Conservation (phyloP, 2,113 vertebrate genomes). For the Bagarius yarrelli region DNA sequence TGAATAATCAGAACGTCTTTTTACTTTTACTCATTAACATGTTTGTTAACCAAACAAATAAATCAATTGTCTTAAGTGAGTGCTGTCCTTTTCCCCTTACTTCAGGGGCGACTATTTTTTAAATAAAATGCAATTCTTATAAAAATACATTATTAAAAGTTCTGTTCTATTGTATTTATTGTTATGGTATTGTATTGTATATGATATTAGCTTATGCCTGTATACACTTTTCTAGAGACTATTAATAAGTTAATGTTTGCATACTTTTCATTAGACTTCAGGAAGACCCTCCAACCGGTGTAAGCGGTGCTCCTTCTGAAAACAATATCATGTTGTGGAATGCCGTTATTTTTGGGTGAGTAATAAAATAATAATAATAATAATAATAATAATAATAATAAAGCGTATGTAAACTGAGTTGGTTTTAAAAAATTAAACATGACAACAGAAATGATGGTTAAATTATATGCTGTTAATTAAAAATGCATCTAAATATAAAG, state of each 20-base stretch:
- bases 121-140: too few species aligned
- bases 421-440: background rate
- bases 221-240: background rate
- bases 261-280: constrained; percentile 79
- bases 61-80: background rate
- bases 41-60: too few species aligned
- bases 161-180: too few species aligned
- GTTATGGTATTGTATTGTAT: too few species aligned
- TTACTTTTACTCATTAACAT: too few species aligned
- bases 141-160: too few species aligned
- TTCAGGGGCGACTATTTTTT: background rate
- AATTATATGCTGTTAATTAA: background rate
- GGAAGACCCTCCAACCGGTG: constrained; percentile 97
- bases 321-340: constrained; percentile 99
- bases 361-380: constrained; percentile 28
- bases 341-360: constrained; percentile 99
- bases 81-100: background rate
- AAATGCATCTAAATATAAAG: background rate
- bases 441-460: too few species aligned
- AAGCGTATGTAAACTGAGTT: background rate
- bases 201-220: too few species aligned
- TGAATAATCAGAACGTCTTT: too few species aligned
- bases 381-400: background rate
- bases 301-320: constrained; percentile 96
- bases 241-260: constrained; percentile 31